Conservation (phyloP, 2,888 invertebrate species). For the Perithous albicinctus region DNA sequence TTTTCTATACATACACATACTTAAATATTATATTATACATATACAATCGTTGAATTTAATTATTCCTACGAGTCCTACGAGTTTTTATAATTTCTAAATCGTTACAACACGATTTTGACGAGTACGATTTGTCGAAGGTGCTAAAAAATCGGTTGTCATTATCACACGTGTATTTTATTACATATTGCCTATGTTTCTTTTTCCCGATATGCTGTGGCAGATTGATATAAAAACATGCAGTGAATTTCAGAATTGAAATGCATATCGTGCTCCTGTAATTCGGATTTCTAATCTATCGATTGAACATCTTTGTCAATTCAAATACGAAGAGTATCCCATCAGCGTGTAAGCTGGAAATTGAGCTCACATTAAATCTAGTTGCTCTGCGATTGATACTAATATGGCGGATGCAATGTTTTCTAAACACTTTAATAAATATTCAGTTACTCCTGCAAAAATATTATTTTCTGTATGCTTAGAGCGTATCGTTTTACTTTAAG, state of each 20-base stretch:
- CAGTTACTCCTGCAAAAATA: neutral
- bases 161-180: constrained; percentile 51
- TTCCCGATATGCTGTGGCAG: neutral
- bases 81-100: neutral
- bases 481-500: too few relatives aligned
- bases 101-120: constrained; percentile 34
- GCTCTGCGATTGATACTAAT: too few relatives aligned
- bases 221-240: neutral
- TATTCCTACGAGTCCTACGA: neutral
- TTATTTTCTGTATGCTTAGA: too few relatives aligned
- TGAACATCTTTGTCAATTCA: neutral
- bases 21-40: constrained; percentile 48
- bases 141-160: constrained; percentile 53
- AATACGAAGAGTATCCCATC: too few relatives aligned
- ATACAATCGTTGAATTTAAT: constrained; percentile 40
- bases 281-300: neutral
- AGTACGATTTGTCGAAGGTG: constrained; percentile 30
- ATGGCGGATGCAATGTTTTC: neutral
- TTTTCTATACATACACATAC: constrained; percentile 21
- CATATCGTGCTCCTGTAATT: neutral
- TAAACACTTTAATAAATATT: neutral
- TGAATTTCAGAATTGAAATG: neutral
- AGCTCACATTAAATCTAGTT: too few relatives aligned
- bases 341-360: neutral
- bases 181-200: neutral